Percentiles rank a stretch among this genome's conserved stretches.
phyloP scores from a whole-genome alignment of 2,888 invertebrate genomes.

The Harpalus rufipes region DNA sequence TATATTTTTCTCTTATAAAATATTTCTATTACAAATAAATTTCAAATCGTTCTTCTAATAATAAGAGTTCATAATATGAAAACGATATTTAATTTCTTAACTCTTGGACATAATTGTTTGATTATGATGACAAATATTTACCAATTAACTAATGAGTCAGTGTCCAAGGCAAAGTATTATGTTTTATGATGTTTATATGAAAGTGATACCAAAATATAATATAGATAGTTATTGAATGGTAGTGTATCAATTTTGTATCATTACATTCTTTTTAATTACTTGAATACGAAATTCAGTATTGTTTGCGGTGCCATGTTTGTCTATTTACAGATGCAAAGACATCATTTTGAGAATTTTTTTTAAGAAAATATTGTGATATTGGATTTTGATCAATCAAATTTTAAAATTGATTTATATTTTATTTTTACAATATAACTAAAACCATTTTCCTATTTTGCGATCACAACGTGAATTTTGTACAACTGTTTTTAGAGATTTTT shows the following conservation, averaged over 20 bases:
- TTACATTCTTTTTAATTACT: slow-evolving; percentile 22
- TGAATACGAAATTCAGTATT: not conserved
- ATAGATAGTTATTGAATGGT: slow-evolving; percentile 14
- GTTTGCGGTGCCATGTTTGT: no score
- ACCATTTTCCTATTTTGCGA: no score
- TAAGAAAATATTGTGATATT: no score
- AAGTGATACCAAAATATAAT: slow-evolving; percentile 51
- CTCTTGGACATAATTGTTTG: slow-evolving; percentile 49
- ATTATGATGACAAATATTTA: slow-evolving; percentile 46
- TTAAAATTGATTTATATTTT: no score
- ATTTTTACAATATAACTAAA: no score
- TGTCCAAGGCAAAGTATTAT: slow-evolving; percentile 44
- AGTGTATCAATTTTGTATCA: slow-evolving; percentile 28
- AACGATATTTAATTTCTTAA: slow-evolving; percentile 38
- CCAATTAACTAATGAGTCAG: slow-evolving; percentile 59
- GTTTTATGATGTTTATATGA: slow-evolving; percentile 37
- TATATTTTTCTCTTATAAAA: no score
- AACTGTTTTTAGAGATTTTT: no score
- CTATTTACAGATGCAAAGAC: no score
- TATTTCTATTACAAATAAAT: no score
- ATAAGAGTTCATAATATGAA: slow-evolving; percentile 13
- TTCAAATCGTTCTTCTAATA: not conserved
- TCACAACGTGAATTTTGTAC: no score
- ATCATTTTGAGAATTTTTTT: no score
- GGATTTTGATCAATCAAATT: no score